A percentile compares a stretch with the other conserved stretches of the same genome.
Evolutionary conservation across 2,888 invertebrate species (phyloP).

Genomic region (Eudemis profundana): DNA sequence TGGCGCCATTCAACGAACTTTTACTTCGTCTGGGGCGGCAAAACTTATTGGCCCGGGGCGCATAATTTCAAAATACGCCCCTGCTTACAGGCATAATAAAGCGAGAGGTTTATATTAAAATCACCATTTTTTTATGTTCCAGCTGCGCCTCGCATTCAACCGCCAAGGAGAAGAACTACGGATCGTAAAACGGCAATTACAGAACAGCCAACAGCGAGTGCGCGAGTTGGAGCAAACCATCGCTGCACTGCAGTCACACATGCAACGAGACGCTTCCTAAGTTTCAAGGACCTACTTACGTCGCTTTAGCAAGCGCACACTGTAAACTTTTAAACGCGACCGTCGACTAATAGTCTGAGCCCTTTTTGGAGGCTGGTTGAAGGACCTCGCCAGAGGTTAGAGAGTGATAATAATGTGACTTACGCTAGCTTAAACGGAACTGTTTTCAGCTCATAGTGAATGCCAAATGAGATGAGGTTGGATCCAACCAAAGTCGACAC

Average conservation of each 20-base stretch:
- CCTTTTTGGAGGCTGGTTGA: constrained; percentile 21
- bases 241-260: constrained; percentile 83
- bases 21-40: no score
- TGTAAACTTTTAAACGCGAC: constrained; percentile 9
- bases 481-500: constrained; percentile 27
- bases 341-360: constrained; percentile 35
- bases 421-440: constrained; percentile 31
- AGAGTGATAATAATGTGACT: constrained; percentile 43
- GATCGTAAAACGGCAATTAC: constrained; percentile 90
- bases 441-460: constrained; percentile 32
- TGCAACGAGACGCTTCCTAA: constrained; percentile 62
- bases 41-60: no score
- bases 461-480: constrained; percentile 26
- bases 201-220: constrained; percentile 91
- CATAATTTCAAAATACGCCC: no score
- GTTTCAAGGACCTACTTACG: background rate
- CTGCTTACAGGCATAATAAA: no score
- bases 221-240: constrained; percentile 92
- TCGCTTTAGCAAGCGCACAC: background rate
- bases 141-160: constrained; percentile 91
- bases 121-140: constrained; percentile 44
- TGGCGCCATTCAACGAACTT: no score
- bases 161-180: constrained; percentile 92
- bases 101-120: no score
- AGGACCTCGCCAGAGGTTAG: constrained; percentile 22